Percentiles rank a stretch among this genome's conserved stretches.
These are phyloP conservation scores for Drosophila busckii DNA, from an alignment of 1,140 invertebrate species.

Conservation along the genomic window DNA sequence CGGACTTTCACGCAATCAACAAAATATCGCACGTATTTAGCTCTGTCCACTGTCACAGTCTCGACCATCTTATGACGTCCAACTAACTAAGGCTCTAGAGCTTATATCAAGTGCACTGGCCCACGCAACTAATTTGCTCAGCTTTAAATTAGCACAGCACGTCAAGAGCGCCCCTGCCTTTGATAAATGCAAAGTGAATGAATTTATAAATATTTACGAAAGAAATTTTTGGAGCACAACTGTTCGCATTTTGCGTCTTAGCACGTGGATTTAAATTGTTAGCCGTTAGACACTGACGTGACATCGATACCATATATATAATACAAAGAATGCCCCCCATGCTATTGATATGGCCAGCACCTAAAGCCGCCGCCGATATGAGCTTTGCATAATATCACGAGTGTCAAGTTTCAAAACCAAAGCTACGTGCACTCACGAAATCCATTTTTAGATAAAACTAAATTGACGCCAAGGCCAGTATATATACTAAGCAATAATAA, in stretches of 20 bases:
- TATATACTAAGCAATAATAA: too few relatives aligned
- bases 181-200: conserved; percentile 37
- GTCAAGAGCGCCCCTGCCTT: conserved; percentile 36
- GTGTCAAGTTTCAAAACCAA: conserved; percentile 10
- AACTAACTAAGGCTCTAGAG: conserved; percentile 42
- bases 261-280: conserved; percentile 14
- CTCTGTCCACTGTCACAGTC: conserved; percentile 11
- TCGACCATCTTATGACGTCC: conserved; percentile 35
- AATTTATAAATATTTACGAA: conserved; percentile 49
- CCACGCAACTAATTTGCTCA: conserved; percentile 37
- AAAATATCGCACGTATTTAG: conserved; percentile 54
- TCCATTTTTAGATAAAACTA: conserved; percentile 10
- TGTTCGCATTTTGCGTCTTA: conserved; percentile 21
- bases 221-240: conserved; percentile 46
- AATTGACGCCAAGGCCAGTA: too few relatives aligned
- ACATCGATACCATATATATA: conserved; percentile 19
- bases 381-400: conserved; percentile 13
- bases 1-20: conserved; percentile 60
- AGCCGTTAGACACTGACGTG: conserved; percentile 14
- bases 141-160: conserved; percentile 56
- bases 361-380: conserved; percentile 18
- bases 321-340: conserved; percentile 21
- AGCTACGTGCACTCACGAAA: conserved; percentile 11
- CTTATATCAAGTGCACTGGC: too few relatives aligned
- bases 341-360: conserved; percentile 16